A percentile compares a stretch with the other conserved stretches of the same genome.
Conservation (phyloP, 2,888 invertebrate genomes). For the Listrodromus nycthemerus region DNA sequence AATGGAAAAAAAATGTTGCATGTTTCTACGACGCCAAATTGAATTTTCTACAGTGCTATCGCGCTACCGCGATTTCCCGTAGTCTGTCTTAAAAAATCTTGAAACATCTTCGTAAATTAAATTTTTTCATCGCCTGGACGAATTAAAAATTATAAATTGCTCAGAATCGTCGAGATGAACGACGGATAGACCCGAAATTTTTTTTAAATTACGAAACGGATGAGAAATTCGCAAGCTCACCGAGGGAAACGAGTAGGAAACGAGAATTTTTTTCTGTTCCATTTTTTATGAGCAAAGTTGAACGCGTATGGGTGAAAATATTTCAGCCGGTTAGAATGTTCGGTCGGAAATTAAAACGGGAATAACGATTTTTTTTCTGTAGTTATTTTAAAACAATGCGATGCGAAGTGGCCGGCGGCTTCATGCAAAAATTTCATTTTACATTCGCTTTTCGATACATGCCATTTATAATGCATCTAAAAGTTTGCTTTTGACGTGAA, state of each 20-base stretch:
- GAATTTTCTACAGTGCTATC: not conserved
- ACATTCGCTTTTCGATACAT: too few species aligned
- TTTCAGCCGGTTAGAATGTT: not conserved
- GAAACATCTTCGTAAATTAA: not conserved
- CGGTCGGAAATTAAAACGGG: not conserved
- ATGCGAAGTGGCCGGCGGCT: too few species aligned
- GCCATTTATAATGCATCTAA: too few species aligned
- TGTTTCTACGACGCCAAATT: not conserved
- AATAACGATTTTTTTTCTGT: not conserved
- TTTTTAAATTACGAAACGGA: not conserved
- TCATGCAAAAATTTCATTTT: too few species aligned
- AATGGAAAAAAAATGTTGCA: not conserved
- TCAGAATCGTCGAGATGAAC: not conserved
- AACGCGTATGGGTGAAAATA: not conserved
- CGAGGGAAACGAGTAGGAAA: not conserved
- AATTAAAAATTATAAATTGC: not conserved
- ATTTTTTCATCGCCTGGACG: not conserved
- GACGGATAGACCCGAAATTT: not conserved
- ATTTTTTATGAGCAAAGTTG: not conserved
- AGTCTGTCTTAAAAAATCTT: not conserved
- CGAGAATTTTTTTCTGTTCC: not conserved
- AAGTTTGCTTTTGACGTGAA: too few species aligned
- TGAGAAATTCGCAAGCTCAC: not conserved
- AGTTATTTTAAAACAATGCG: too few species aligned
- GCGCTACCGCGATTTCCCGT: not conserved